Evolutionary conservation across 2,113 vertebrate species (phyloP), one percentile per base, ranked within the genome.

Genomic region (Erinaceus europaeus): DNA sequence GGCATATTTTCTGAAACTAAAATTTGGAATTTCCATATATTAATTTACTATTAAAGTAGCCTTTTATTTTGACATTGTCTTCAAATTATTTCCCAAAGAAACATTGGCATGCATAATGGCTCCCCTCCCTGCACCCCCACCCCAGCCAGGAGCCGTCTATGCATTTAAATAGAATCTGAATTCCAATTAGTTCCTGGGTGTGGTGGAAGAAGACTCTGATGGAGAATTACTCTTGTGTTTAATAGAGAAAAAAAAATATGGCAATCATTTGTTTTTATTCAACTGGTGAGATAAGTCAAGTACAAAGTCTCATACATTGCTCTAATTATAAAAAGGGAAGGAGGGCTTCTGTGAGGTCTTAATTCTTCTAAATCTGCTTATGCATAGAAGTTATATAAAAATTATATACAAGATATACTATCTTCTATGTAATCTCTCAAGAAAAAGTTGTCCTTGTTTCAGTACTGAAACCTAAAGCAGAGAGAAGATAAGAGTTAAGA

Each of bases 161-260:
- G 94, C 95, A 92, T 95, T 92, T 93, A 96, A 96, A 96, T 95
- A 91, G 77, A 93, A 94, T 96, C 94, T 93, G 92, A 92, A 95
- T 95, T 94, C 90, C 79, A 90, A 95, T 93, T 84, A 89, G 42
- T 92, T 95, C 57, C 7, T 91, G 42, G 89, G 6, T 12, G 2
- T 2, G 15, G 6, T 9, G 38, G 44, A 38, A 64, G 38, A 69
- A 93, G 48, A 84, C 40, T 82, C 18, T 88, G 87, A 88, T 84
- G 68, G 64, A 95, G 69, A 91, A 69, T 74, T 10, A 76, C 86
- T 90, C 79, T 84, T 94, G 23, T 82, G 69, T 90, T 96, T 87
- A 90, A 77, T 67, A 90, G 83, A 86, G 62, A 40, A 92, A 91
- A 71, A 59, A 76, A 78, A 81, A 53, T 61, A 8, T 5, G 81